Evolutionary conservation across 2,113 vertebrate species (phyloP), one percentile per base, ranked within the genome.

Genomic region (Stigmatopora argus): DNA sequence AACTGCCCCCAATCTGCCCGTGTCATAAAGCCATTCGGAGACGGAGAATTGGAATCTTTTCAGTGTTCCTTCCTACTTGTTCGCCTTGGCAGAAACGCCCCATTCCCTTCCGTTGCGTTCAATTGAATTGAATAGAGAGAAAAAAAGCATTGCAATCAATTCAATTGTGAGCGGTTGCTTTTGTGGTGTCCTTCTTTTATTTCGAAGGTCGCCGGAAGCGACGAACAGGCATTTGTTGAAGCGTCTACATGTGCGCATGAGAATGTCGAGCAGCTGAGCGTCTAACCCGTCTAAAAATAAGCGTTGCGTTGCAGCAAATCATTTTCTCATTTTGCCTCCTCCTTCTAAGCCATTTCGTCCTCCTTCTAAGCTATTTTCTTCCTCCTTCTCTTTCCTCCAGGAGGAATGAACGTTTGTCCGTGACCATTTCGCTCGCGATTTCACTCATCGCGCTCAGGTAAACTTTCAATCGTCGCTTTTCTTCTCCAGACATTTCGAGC

Each of bases 201-300:
- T 77, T 58, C 72, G 78, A 78, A 79, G 44, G 55, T 0, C 0
- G 44, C 63, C 56, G 78, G 85, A 84, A 72, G 70, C 0, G 0
- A 0, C 0, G 9, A 35, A 5, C 3, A 14, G 2, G 0, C 18
- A 9, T 0, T 11, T 0, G 0, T 0, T 1, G 3, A 11, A 12
- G 17, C 71, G 26, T 10, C 9, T 41, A n/a, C 53, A 66, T 46
- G 18, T 48, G 4, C 47, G 35, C 62, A 89, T 23, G 89, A 68
- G 66, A 49, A 65, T 64, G 72, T 56, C 47, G 74, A 75, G 83
- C 89, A 94, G 93, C 94, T 96, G 95, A 92, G 90, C 74, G 68
- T 31, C 26, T 31, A 31, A 31, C 26, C 26, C 78, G 84, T 87
- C 95, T 96, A 96, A 98, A 97, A 97, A 97, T 97, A 97, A 92